Base-by-base conservation (phyloP, 1,140 invertebrate genomes). In the Lepidurus packardi region DNA sequence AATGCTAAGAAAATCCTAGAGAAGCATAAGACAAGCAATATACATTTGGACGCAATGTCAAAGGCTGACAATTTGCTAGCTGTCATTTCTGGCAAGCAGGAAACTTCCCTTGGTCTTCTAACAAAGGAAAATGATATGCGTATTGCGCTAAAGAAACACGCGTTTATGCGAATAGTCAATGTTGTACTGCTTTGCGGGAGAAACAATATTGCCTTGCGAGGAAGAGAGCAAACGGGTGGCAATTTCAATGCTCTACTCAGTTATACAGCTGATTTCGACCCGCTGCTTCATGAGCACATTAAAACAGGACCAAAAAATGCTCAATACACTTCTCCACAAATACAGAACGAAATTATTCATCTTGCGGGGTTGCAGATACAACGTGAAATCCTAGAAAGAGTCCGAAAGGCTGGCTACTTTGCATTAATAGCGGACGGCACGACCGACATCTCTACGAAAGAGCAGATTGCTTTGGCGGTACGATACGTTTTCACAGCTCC, bases 391-490 rank as follows among this genome's bases (percentile, higher is more conserved):
- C 21, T 76, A 11, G 7, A 42, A 11, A 41, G 75, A 41, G 41
- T 43, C 9, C 21, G 44, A 44, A 42, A 76, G n/a, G 75, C 75
- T 25, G 21, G 42, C 16, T 76, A 76, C 75, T 76, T 25, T 41
- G 21, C 75, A 21, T 42, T 76, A 42, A 76, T 76, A 76, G 75
- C 24, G n/a, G 75, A 42, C n/a, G 6, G 75, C 42, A 76, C 75
- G 16, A 76, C 75, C 10, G 75, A 76, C n/a, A 76, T 76, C 42
- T 76, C 75, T n/a, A 76, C 75, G 7, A 76, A 76, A 41, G 75
- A 42, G 41, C 75, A 76, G 41, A 42, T 76, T 10, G 75, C 21
- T 21, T 43, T 76, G 42, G 75, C 75, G 10, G 75, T 76, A 43
- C 75, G 75, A 7, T 76, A 76, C 10, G 75, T 76, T 76, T 76